Base-by-base conservation (phyloP, 2,797 vertebrate species). In the Malurus splendens region DNA sequence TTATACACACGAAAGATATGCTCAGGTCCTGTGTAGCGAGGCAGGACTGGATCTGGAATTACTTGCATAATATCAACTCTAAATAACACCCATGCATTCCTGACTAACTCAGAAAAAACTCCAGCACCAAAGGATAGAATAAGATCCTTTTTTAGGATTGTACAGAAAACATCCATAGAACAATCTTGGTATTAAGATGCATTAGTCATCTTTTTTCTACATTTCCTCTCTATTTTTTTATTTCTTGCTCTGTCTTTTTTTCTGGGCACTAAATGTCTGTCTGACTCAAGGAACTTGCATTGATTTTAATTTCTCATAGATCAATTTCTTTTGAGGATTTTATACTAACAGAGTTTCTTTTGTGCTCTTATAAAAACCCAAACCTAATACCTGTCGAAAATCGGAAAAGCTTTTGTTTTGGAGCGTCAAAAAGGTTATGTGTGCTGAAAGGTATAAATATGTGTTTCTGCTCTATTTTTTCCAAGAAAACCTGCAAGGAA, bases 1-100 rank as follows among this genome's bases (percentile, higher is more conserved):
- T 73, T 68, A 55, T 1, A 44, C 0, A 1, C 4, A 1, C 7
- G 17, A 51, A 61, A 76, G 64, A 44, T 42, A 19, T 5, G 8
- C 44, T 73, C 33, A 24, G 14, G 15, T 82, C 23, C 41, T 32
- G 5, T 14, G 6, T 72, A 60, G 11, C n/a, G 61, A 60, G 72
- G n/a, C 20, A 65, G 7, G 7, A 61, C 11, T 18, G 39, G 33
- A 54, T 56, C 47, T 80, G 30, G 32, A 86, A 70, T 6, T 39
- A 30, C 41, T 44, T 51, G 14, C 13, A 3, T 42, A 36, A 12
- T n/a, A 60, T 11, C 57, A 57, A 22, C 36, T 51, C 33, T 15
- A 22, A 7, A 4, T 8, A 81, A 65, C 10, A 32, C 5, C 6
- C 28, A 61, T 42, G 87, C 9, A 86, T 68, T 78, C 38, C 18